Conservation (phyloP, 1,140 invertebrate genomes). For the Adelges cooleyi region DNA sequence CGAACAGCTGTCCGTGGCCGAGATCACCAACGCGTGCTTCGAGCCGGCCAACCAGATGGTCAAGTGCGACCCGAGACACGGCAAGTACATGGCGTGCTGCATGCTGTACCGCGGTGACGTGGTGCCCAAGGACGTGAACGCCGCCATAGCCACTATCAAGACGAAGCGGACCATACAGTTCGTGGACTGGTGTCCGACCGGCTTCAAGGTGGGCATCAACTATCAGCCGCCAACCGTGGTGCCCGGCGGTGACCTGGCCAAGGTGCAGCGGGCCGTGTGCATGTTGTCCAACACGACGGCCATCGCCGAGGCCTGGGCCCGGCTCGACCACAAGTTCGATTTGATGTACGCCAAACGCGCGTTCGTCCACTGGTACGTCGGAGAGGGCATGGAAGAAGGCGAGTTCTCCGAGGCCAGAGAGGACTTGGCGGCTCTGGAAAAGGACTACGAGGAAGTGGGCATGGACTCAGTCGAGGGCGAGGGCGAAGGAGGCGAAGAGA, state of each 20-base stretch:
- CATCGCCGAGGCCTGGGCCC: slow-evolving; percentile 64
- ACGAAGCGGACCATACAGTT: slow-evolving; percentile 47
- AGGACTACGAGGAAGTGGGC: slow-evolving; percentile 45
- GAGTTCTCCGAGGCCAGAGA: slow-evolving; percentile 57
- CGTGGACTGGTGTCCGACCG: slow-evolving; percentile 50
- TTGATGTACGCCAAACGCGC: slow-evolving; percentile 60
- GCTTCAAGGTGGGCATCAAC: slow-evolving; percentile 45
- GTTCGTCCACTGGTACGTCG: slow-evolving; percentile 46
- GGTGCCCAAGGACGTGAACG: slow-evolving; percentile 51
- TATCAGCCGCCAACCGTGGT: slow-evolving; percentile 59
- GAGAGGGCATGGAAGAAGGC: slow-evolving; percentile 68
- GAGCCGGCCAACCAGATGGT: no score
- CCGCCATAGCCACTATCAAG: slow-evolving; percentile 55
- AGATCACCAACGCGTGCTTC: background rate
- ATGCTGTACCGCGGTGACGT: slow-evolving; percentile 47
- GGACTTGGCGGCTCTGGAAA: slow-evolving; percentile 49
- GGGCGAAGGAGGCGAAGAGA: no score
- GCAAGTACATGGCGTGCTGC: slow-evolving; percentile 51
- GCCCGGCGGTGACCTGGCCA: slow-evolving; percentile 47
- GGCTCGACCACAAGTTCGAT: slow-evolving; percentile 72
- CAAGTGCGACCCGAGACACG: slow-evolving; percentile 36
- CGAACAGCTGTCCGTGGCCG: background rate
- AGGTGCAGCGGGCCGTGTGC: slow-evolving; percentile 48
- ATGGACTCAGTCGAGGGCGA: slow-evolving; percentile 35
- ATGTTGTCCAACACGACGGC: slow-evolving; percentile 77